Percentiles rank a stretch among this genome's conserved stretches.
phyloP scores from a whole-genome alignment of 2,797 vertebrate species.

The Chelonia mydas region DNA sequence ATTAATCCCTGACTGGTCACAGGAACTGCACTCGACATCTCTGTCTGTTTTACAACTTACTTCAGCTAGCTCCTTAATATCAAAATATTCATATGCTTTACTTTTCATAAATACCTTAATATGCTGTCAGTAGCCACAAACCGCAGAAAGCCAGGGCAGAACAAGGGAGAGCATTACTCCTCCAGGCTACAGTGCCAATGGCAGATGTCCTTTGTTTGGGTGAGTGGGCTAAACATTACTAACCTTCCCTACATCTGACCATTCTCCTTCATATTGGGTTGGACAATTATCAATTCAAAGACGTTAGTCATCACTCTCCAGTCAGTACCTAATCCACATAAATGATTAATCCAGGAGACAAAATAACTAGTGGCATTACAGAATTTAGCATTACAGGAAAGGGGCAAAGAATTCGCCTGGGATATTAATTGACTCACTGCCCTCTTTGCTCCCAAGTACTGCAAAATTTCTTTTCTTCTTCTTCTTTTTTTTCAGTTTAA shows the following conservation, averaged over 20 bases:
- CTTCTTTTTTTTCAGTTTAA: neutral
- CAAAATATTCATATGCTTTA: neutral
- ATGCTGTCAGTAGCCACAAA: constrained; percentile 33
- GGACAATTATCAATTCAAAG: neutral
- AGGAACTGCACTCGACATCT: neutral
- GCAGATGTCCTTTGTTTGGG: constrained; percentile 1
- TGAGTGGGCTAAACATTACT: constrained; percentile 22
- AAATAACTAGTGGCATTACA: neutral
- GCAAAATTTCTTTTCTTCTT: neutral
- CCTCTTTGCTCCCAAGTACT: neutral
- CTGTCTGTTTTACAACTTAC: neutral
- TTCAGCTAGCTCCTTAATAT: neutral
- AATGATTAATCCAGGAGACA: fast-evolving
- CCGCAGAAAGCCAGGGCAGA: neutral
- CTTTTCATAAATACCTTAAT: constrained; percentile 14
- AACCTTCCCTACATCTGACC: neutral
- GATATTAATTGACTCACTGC: neutral
- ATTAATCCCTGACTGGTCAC: neutral
- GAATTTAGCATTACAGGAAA: neutral
- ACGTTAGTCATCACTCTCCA: neutral
- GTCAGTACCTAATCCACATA: neutral
- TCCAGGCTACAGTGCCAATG: neutral
- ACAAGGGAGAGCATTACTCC: constrained; percentile 4
- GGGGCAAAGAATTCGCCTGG: neutral
- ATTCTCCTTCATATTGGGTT: neutral